Evolutionary conservation across 2,888 invertebrate genomes (phyloP).

Genomic region (Dioctria rufipes): DNA sequence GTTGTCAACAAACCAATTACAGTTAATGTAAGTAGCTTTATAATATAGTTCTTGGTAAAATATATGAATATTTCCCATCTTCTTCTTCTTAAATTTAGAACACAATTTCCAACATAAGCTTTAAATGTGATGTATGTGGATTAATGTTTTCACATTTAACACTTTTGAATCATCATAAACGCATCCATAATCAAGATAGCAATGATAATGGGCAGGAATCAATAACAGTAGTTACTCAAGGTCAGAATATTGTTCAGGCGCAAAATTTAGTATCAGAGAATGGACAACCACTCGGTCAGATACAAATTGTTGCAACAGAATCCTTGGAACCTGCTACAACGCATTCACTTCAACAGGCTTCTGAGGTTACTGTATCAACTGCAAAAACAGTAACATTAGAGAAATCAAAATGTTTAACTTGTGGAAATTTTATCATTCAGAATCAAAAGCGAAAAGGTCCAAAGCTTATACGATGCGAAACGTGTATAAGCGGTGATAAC

Average conservation of each 20-base stretch:
- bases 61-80: slow-evolving; percentile 5
- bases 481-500: slow-evolving; percentile 76
- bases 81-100: slow-evolving; percentile 73
- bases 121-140: slow-evolving; percentile 91
- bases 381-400: slow-evolving; percentile 73
- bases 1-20: slow-evolving; percentile 71
- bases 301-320: slow-evolving; percentile 76
- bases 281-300: slow-evolving; percentile 72
- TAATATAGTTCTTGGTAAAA: too few species aligned
- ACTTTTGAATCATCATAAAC: slow-evolving; percentile 88
- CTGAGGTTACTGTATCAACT: slow-evolving; percentile 59
- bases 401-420: slow-evolving; percentile 74
- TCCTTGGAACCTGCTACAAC: slow-evolving; percentile 65
- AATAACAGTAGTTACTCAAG: slow-evolving; percentile 74
- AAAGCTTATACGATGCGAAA: slow-evolving; percentile 76
- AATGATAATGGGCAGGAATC: slow-evolving; percentile 73
- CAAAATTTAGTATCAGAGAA: slow-evolving; percentile 70
- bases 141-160: slow-evolving; percentile 88
- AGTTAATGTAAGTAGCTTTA: slow-evolving; percentile 50
- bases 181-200: slow-evolving; percentile 80
- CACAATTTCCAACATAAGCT: slow-evolving; percentile 85
- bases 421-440: slow-evolving; percentile 74
- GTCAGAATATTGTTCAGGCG: slow-evolving; percentile 66
- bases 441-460: slow-evolving; percentile 76
- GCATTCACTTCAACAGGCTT: slow-evolving; percentile 60